phyloP scores from a whole-genome alignment of 2,888 invertebrate species.

The Ormyrus thymus region DNA sequence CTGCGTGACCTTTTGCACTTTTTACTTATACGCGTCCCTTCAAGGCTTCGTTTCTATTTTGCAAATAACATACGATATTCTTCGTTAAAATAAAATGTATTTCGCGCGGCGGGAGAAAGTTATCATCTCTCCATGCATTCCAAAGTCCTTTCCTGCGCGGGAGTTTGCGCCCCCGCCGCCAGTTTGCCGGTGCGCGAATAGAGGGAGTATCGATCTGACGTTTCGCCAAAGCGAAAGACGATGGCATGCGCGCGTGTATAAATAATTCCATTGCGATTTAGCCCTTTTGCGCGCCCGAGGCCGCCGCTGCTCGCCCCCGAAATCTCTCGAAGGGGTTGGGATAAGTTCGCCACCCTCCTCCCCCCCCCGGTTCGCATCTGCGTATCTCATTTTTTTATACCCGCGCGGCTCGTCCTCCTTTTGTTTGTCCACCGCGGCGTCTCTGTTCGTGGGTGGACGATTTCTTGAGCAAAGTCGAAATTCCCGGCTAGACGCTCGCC shows the following conservation, averaged over 20 bases:
- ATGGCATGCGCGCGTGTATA: slow-evolving; percentile 59
- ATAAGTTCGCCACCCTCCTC: slow-evolving; percentile 19
- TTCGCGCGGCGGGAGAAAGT: too few relatives aligned
- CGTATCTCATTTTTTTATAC: slow-evolving; percentile 10
- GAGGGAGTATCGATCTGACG: slow-evolving; percentile 44
- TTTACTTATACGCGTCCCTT: too few relatives aligned
- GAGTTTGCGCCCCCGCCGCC: too few relatives aligned
- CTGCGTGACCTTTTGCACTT: too few relatives aligned
- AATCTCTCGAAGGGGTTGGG: slow-evolving; percentile 42
- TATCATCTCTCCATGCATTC: not conserved
- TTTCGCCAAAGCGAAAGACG: slow-evolving; percentile 24
- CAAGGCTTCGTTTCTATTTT: too few relatives aligned
- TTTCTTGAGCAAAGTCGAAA: too few relatives aligned
- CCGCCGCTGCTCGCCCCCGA: slow-evolving; percentile 16
- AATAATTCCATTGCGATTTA: slow-evolving; percentile 70
- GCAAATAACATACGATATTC: too few relatives aligned
- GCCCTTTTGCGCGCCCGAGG: slow-evolving; percentile 65
- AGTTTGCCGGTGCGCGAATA: not conserved
- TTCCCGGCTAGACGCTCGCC: too few relatives aligned
- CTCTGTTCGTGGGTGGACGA: not conserved
- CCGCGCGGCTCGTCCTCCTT: not conserved
- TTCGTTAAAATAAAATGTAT: too few relatives aligned
- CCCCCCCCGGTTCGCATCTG: slow-evolving; percentile 16
- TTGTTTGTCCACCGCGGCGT: not conserved
- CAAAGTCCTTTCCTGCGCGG: not conserved